Evolutionary conservation across 2,113 vertebrate genomes (phyloP), one percentile per base, ranked within the genome.

Genomic region (Panurus biarmicus): DNA sequence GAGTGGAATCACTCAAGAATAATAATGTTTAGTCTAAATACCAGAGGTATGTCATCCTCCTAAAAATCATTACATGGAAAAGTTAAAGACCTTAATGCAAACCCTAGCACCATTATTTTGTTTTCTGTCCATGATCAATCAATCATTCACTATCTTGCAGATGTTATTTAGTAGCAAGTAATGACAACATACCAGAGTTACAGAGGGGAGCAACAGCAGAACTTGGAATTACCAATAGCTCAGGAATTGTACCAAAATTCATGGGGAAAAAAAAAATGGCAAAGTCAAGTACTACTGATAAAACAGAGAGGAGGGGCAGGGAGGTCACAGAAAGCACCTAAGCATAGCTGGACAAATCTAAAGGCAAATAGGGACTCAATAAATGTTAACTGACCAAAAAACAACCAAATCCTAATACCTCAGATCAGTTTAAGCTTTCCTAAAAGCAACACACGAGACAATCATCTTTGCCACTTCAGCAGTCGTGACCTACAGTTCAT

Each of bases 251-350:
- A 51, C 17, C 15, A 36, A 56, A 91, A 67, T 10, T 35, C 14
- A 71, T 10, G 1, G 2, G 25, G 72, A 40, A 40, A 40, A 40
- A n/a, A 60, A 50, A 92, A 87, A 35, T 3, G 19, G 10, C 8
- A 45, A 62, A 80, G 22, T 29, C 44, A 60, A 84, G 9, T 36
- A 48, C 15, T 45, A 42, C 3, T 50, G 7, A 47, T 26, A 61
- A 71, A 47, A 70, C 3, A 19, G 21, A 21, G 17, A 24, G 7
- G 8, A 42, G 21, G 2, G 19, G 7, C 0, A 0, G 5, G 9
- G 18, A 77, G 11, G 36, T 60, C 20, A 51, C 31, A 72, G 58
- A 79, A 75, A 54, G 29, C 31, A 31, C 2, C 3, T 11, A 36
- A 62, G 17, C 24, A 11, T 19, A 62, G 20, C 2, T 31, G 33